Base-by-base conservation (phyloP, 2,113 vertebrate species). In the Menidia beryllina region DNA sequence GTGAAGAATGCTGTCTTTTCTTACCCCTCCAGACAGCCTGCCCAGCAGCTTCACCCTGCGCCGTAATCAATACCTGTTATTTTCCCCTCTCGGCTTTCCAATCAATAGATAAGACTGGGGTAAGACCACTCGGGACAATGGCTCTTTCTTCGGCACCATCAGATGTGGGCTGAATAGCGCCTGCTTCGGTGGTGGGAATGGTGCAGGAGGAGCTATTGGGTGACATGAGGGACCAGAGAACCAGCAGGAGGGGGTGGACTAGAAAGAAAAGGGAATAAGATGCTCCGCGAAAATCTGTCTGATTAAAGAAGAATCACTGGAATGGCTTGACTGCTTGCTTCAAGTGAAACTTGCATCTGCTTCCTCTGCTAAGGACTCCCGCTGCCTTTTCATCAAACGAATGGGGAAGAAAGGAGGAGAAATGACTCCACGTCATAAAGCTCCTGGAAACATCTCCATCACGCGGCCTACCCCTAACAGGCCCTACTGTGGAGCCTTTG, bases 71-170 rank as follows among this genome's bases (percentile, higher is more conserved):
- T 91, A 90, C 91, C 86, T 7, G 82, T 78, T 85, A 88, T 91
- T 91, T 87, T 78, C 73, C 75, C 78, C 79, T 86, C 85, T 88
- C 69, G 1, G 53, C 86, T 91, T 92, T 88, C 91, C 88, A 92
- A 92, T 92, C 89, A 92, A 91, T 91, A 92, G 90, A 90, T 91
- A 91, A 90, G 91, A 83, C 78, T 19, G 13, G 69, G 57, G 60
- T 85, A 87, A 84, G 74, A 88, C 83, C 85, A 65, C 82, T 23
- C 10, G 0, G 69, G 84, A 91, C 90, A 92, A 91, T 86, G 90
- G 85, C 77, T 86, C 91, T 91, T 92, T 92, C 88, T 92, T 87
- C 59, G 41, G 78, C 71, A 72, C 74, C 88, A 91, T 91, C 84
- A 86, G 87, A 91, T 90, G 72, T 81, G 79, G 81, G 57, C 79